A percentile compares a stretch with the other conserved stretches of the same genome.
Evolutionary conservation across 2,797 vertebrate species (phyloP).

Genomic region (Sebastes matsubarae): DNA sequence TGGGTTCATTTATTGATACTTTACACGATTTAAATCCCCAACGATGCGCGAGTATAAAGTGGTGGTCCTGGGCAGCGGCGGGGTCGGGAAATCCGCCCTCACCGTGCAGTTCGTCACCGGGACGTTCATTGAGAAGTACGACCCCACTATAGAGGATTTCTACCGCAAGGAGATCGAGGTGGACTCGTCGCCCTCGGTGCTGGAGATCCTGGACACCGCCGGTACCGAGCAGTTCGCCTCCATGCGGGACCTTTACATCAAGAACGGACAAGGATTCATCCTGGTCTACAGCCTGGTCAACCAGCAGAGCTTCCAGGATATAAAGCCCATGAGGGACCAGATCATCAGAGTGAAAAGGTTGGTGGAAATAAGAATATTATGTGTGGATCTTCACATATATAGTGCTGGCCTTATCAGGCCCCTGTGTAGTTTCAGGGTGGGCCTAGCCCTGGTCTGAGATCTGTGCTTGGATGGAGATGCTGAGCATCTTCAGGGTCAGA

Average conservation of each 20-base stretch:
- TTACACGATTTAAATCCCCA: conserved; percentile 55
- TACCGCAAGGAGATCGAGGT: conserved; percentile 99
- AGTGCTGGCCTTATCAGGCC: conserved; percentile 31
- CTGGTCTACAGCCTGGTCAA: conserved; percentile 97
- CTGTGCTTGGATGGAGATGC: conserved; percentile 48
- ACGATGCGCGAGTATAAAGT: conserved; percentile 98
- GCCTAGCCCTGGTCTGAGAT: conserved; percentile 46
- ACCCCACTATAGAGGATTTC: conserved; percentile 98
- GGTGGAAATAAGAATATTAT: conserved; percentile 34
- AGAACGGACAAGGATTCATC: conserved; percentile 97
- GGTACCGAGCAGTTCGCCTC: conserved; percentile 98
- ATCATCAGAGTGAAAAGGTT: conserved; percentile 98
- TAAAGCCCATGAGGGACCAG: conserved; percentile 96
- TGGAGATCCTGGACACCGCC: conserved; percentile 97
- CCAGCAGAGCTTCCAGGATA: conserved; percentile 99
- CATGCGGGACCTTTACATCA: conserved; percentile 98
- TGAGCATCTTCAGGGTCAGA: conserved; percentile 42
- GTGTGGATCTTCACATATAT: conserved; percentile 1
- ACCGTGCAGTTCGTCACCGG: conserved; percentile 98
- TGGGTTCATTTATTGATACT: conserved; percentile 62
- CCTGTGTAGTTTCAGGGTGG: conserved; percentile 33
- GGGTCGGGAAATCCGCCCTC: conserved; percentile 96
- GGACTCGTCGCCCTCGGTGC: conserved; percentile 94
- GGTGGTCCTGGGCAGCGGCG: conserved; percentile 97
- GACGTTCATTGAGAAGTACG: conserved; percentile 97